phyloP scores from a whole-genome alignment of 1,140 invertebrate species.

The Drosophila nigrodunni region DNA sequence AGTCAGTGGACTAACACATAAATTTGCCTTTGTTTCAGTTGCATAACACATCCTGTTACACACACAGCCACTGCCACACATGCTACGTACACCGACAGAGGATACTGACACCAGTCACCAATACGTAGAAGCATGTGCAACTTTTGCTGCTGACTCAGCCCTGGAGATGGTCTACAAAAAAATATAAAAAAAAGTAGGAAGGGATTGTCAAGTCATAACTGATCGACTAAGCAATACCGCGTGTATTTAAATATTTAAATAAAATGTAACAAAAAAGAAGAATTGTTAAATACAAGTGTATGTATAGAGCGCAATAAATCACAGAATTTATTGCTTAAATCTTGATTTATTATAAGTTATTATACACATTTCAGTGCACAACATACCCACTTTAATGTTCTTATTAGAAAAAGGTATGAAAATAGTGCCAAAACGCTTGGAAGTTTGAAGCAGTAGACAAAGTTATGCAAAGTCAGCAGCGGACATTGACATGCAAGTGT shows the following conservation, averaged over 20 bases:
- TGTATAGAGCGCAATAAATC: too few relatives aligned
- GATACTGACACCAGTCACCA: conserved; percentile 41
- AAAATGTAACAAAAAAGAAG: too few relatives aligned
- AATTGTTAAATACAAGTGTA: too few relatives aligned
- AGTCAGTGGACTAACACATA: conserved; percentile 67
- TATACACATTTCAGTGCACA: neutral
- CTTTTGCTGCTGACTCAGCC: conserved; percentile 75
- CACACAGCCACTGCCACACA: conserved; percentile 18
- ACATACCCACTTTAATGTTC: neutral
- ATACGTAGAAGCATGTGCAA: conserved; percentile 41
- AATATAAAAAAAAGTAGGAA: conserved; percentile 2
- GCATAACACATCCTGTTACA: conserved; percentile 76
- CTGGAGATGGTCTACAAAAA: conserved; percentile 18
- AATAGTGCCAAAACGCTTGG: conserved; percentile 68
- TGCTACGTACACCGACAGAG: conserved; percentile 39
- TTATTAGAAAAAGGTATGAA: conserved; percentile 26
- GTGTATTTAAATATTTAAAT: neutral
- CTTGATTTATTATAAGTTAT: conserved; percentile 6
- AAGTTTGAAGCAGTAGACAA: conserved; percentile 63
- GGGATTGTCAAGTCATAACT: neutral
- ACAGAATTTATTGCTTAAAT: neutral
- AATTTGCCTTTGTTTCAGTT: conserved; percentile 79
- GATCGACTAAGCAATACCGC: neutral
- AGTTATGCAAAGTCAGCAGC: conserved; percentile 81
- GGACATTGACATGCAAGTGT: conserved; percentile 73